Percentiles rank a stretch among this genome's conserved stretches.
phyloP scores from a whole-genome alignment of 92 coral and sea anemone genomes.

The Parazoanthus swiftii region DNA sequence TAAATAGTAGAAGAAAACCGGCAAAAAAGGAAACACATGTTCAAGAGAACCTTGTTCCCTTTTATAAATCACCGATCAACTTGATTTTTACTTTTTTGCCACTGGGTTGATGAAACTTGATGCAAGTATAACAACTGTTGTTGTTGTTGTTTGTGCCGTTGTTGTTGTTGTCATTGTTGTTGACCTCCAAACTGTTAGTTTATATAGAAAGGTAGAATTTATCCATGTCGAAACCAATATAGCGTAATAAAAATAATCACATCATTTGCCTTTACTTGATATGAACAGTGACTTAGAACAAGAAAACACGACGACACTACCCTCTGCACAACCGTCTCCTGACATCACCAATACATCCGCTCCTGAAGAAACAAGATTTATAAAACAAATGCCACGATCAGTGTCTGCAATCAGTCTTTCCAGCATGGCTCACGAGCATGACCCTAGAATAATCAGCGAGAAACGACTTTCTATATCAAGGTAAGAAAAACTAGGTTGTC shows the following conservation, averaged over 20 bases:
- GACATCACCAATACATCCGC: not conserved
- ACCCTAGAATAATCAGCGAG: not conserved
- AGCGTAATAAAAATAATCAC: not conserved
- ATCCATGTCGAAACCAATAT: too few species aligned
- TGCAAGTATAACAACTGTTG: too few species aligned
- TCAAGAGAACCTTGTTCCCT: too few species aligned
- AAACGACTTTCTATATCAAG: constrained; percentile 32
- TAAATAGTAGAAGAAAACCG: not conserved
- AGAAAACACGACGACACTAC: not conserved
- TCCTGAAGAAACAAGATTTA: not conserved
- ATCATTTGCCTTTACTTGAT: not conserved
- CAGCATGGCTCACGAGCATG: constrained; percentile 11
- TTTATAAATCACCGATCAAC: too few species aligned
- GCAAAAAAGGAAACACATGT: too few species aligned
- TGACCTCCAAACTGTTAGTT: not conserved
- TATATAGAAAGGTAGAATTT: not conserved
- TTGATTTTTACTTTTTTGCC: too few species aligned
- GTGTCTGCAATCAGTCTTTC: constrained; percentile 1
- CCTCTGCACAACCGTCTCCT: not conserved
- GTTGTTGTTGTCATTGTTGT: not conserved
- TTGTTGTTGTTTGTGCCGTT: not conserved
- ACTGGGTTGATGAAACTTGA: too few species aligned
- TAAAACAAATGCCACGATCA: constrained; percentile 14
- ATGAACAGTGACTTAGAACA: constrained; percentile 1
- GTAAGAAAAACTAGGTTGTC: not conserved